These are phyloP conservation scores for Pollimyrus isidori DNA, from an alignment of 2,113 vertebrate genomes.

Conservation along the genomic window DNA sequence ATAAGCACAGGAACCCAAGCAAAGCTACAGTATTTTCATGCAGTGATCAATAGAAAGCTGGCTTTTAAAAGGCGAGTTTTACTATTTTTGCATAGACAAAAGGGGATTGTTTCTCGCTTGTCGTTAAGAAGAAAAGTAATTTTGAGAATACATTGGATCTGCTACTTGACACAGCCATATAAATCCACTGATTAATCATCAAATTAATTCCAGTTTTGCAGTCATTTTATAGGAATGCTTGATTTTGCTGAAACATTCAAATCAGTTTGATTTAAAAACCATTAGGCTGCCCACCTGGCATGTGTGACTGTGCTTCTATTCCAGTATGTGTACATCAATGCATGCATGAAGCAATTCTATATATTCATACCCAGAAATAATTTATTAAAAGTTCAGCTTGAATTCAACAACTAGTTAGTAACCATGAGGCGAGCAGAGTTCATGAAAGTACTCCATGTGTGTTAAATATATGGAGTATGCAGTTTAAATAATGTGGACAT, in stretches of 20 bases:
- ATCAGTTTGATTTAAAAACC: conserved; percentile 2
- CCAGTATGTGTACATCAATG: background rate
- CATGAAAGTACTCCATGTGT: background rate
- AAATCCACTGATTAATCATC: background rate
- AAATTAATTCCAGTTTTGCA: conserved; percentile 5
- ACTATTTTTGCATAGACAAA: conserved; percentile 11
- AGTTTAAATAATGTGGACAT: background rate
- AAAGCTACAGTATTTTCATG: background rate
- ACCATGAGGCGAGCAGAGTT: background rate
- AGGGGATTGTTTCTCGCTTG: background rate
- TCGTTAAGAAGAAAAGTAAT: background rate
- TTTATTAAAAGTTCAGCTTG: background rate
- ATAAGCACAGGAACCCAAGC: background rate
- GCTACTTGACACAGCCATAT: too few relatives aligned
- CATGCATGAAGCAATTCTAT: background rate
- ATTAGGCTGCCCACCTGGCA: background rate
- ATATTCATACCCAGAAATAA: background rate
- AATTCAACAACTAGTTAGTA: background rate
- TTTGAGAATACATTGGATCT: background rate
- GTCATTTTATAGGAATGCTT: background rate
- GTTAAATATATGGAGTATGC: background rate
- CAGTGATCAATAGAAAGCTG: background rate
- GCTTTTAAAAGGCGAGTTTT: background rate
- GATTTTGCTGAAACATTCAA: background rate
- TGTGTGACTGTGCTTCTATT: background rate